Conservation (phyloP, 2,888 invertebrate genomes). For the Cerastis rubricosa region DNA sequence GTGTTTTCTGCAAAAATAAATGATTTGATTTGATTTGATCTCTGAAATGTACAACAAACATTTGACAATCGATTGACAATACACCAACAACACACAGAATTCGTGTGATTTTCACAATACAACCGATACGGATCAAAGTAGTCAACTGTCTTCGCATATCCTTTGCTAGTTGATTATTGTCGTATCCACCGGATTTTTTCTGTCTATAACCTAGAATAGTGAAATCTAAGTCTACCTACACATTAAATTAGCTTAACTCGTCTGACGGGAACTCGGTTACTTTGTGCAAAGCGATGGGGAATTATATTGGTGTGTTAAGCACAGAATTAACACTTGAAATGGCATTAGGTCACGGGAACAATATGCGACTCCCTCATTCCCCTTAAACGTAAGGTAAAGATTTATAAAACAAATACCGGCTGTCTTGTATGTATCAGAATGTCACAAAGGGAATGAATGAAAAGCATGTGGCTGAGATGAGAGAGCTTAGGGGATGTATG, state of each 20-base stretch:
- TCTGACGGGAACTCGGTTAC: neutral
- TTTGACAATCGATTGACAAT: slow-evolving; percentile 33
- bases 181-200: slow-evolving; percentile 15
- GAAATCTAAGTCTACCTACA: neutral
- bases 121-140: slow-evolving; percentile 56
- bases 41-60: neutral
- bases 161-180: slow-evolving; percentile 50
- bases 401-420: neutral
- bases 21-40: too few species aligned
- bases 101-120: slow-evolving; percentile 44
- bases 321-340: neutral
- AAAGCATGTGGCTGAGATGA: neutral
- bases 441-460: neutral
- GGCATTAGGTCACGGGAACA: neutral
- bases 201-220: slow-evolving; percentile 17
- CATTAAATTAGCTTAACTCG: neutral
- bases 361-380: neutral
- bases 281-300: neutral
- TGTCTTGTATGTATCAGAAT: neutral
- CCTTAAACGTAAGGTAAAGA: neutral
- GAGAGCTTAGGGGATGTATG: neutral
- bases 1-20: too few species aligned
- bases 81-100: slow-evolving; percentile 31
- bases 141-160: slow-evolving; percentile 26
- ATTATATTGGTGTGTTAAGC: neutral